Conservation (phyloP, 2,113 vertebrate species). For the Pomatostomus ruficeps region DNA sequence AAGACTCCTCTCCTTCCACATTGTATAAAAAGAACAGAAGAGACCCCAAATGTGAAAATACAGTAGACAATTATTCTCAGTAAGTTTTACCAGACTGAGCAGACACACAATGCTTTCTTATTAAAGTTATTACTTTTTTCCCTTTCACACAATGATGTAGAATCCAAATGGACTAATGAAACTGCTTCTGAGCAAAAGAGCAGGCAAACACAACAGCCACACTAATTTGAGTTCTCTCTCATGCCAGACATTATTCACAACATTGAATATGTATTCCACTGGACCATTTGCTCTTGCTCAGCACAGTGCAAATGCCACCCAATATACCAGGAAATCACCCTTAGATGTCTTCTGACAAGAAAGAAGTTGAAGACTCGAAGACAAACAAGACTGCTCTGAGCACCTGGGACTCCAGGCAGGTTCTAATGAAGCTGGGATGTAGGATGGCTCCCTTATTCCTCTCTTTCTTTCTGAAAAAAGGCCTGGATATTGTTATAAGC, state of each 20-base stretch:
- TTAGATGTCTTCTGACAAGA: not conserved
- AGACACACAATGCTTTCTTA: not conserved
- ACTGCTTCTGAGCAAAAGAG: not conserved
- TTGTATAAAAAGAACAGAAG: not conserved
- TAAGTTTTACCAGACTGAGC: not conserved
- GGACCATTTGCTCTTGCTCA: not conserved
- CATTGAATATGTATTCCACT: not conserved
- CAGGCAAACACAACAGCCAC: not conserved
- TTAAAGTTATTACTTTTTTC: not conserved
- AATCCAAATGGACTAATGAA: not conserved
- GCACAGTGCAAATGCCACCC: not conserved
- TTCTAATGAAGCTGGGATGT: not conserved
- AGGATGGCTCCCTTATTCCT: not conserved
- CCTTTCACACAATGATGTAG: not conserved
- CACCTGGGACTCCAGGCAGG: not conserved
- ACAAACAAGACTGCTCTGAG: not conserved
- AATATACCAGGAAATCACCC: not conserved
- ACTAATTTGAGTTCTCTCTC: not conserved
- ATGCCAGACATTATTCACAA: not conserved
- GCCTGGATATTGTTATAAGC: not conserved
- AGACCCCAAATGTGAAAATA: not conserved
- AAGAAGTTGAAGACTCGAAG: not conserved
- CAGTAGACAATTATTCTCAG: not conserved
- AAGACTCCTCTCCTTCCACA: not conserved
- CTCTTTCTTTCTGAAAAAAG: not conserved